These are phyloP conservation scores for Hartigia nigra DNA, from an alignment of 2,888 invertebrate species.

Conservation along the genomic window DNA sequence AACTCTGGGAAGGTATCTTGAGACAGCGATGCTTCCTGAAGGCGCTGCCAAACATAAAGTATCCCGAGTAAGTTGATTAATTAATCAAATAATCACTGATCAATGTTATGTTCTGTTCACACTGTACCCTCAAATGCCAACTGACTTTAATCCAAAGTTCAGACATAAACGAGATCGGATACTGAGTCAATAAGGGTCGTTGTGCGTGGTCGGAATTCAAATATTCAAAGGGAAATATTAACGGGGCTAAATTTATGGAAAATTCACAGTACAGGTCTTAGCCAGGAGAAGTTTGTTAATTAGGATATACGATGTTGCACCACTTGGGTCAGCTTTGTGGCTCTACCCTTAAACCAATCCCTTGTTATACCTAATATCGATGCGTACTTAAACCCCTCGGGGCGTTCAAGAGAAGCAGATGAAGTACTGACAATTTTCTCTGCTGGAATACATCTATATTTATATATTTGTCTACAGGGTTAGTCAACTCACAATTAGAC, in stretches of 20 bases:
- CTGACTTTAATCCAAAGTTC: not conserved
- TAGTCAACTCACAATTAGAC: too few species aligned
- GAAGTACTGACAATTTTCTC: not conserved
- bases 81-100: not conserved
- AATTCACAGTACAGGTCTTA: not conserved
- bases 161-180: not conserved
- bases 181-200: not conserved
- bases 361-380: not conserved
- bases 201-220: not conserved
- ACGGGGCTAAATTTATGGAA: not conserved
- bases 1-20: constrained; percentile 98
- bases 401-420: too few species aligned
- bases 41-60: constrained; percentile 76
- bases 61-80: constrained; percentile 78
- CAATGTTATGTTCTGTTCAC: not conserved
- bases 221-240: not conserved
- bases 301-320: too few species aligned
- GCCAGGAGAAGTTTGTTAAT: not conserved
- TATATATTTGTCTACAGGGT: not conserved
- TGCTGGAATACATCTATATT: not conserved
- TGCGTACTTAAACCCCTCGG: not conserved
- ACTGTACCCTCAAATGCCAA: not conserved
- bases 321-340: not conserved
- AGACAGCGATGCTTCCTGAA: constrained; percentile 92
- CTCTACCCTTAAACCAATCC: not conserved